Base-by-base conservation (phyloP, 2,888 invertebrate genomes). In the Anthrax anthrax region DNA sequence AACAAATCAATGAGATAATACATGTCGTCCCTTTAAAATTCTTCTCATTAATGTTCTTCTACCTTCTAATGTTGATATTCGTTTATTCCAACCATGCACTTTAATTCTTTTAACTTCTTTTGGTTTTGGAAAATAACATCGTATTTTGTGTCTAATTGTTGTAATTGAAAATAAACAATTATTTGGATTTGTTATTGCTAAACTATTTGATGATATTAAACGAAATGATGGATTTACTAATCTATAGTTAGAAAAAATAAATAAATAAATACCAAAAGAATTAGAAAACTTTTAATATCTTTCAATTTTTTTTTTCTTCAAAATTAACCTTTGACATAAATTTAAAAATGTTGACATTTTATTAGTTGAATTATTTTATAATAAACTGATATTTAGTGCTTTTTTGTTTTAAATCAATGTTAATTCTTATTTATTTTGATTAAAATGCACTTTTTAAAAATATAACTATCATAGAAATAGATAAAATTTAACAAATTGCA, bases 71-170 rank as follows among this genome's bases (percentile, higher is more conserved):
- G 83, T 84, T 0, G 78, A 73, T 70, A 84, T 77, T 52, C 82
- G 71, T 2, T 70, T 65, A 27, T 70, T 62, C 74, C 76, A 84
- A 1, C 84, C 84, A 54, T 81, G 80, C 36, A 71, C 69, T 43
- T 74, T 74, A 2, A 84, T 70, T 56, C 84, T 71, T 56, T 70
- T 75, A 3, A 72, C 70, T 70, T 85, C 85, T 45, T 73, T 78
- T 0, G 85, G 79, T 39, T 78, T 69, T 4, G 83, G 82, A 56
- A 84, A 85, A 57, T 81, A 75, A 56, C 75, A 73, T 40, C 84
- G 72, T 1, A 83, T 72, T 55, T 73, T 68, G 8, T 2, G 65
- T 72, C 47, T 76, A 55, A 8, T 54, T 32, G 29, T 1, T 12
- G 13, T 32, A 32, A 32, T 3, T 12, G 29, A 12, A n/a, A n/a